Percentiles rank a stretch among this genome's conserved stretches.
phyloP scores from a whole-genome alignment of 2,113 vertebrate genomes.

The Hypanus sabinus region DNA sequence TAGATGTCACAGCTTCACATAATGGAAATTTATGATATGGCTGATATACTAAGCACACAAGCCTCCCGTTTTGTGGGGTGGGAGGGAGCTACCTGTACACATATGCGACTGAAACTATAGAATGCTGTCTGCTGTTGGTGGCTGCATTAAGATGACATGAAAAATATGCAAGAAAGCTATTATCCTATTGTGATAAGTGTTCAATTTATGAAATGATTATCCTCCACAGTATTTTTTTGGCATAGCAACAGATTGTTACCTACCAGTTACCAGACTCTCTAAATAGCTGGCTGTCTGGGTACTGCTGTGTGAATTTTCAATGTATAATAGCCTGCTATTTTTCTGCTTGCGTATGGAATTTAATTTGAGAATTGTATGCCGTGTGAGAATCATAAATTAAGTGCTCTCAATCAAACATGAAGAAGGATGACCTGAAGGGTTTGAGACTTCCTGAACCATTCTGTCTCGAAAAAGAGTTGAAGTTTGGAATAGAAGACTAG shows the following conservation, averaged over 20 bases:
- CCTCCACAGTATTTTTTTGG: background rate
- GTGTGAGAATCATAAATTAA: background rate
- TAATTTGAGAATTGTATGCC: background rate
- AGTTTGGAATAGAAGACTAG: too few relatives aligned
- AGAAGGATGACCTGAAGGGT: background rate
- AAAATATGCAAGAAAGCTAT: background rate
- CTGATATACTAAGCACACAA: too few relatives aligned
- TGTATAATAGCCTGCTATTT: background rate
- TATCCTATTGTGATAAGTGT: background rate
- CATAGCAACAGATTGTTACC: background rate
- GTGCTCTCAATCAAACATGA: background rate
- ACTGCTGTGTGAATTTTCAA: background rate
- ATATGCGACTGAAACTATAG: background rate
- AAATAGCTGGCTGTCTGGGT: background rate
- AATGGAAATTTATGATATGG: too few relatives aligned
- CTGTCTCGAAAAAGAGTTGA: too few relatives aligned
- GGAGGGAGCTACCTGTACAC: background rate
- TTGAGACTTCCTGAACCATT: too few relatives aligned
- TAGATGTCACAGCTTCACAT: too few relatives aligned
- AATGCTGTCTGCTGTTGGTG: background rate
- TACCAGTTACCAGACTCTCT: too few relatives aligned
- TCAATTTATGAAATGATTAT: background rate
- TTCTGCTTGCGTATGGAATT: background rate
- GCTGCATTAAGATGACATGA: background rate
- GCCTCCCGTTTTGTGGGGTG: too few relatives aligned